Evolutionary conservation across 2,888 invertebrate species (phyloP).

Genomic region (Eupithecia inturbata): DNA sequence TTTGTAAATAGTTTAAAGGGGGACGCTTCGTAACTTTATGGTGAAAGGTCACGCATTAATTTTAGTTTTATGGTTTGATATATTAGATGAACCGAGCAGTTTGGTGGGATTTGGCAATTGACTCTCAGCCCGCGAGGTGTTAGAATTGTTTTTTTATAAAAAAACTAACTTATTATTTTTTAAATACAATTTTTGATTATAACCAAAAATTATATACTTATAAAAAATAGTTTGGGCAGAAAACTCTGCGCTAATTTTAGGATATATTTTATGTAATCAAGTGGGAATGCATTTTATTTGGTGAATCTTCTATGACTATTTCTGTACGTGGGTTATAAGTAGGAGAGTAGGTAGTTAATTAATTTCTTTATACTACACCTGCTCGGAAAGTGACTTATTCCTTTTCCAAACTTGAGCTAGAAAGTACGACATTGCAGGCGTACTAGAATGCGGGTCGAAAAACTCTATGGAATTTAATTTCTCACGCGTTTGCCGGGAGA

Average conservation of each 20-base stretch:
- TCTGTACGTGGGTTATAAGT: neutral
- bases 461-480: too few species aligned
- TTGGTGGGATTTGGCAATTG: conserved; percentile 22
- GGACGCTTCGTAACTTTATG: conserved; percentile 39
- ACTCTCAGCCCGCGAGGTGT: neutral
- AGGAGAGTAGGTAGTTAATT: neutral
- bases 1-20: conserved; percentile 26
- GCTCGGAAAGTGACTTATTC: too few species aligned
- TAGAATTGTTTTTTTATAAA: neutral
- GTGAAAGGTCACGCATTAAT: conserved; percentile 33
- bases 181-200: too few species aligned
- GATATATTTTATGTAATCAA: neutral
- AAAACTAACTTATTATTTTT: too few species aligned
- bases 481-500: too few species aligned
- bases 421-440: too few species aligned
- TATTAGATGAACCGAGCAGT: conserved; percentile 11
- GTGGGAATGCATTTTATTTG: neutral
- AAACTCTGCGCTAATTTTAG: neutral
- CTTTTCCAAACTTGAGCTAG: too few species aligned
- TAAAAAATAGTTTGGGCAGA: neutral
- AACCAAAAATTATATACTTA: neutral
- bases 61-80: conserved; percentile 16
- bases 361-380: too few species aligned
- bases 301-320: neutral
- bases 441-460: too few species aligned